phyloP scores from a whole-genome alignment of 2,888 invertebrate species.

The Malthinus seriepunctatus region DNA sequence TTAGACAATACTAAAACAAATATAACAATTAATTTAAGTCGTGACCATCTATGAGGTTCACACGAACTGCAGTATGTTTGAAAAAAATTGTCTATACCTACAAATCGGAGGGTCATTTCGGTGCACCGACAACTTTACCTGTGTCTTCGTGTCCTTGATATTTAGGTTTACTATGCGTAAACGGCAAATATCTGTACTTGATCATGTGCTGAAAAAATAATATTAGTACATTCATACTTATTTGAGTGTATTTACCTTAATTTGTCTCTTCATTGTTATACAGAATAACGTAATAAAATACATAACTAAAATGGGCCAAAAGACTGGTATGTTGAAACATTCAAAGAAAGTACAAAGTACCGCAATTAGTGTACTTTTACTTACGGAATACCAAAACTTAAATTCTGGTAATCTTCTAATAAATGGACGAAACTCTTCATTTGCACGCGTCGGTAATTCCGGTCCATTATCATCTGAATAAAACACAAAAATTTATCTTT shows the following conservation, averaged over 20 bases:
- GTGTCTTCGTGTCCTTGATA: constrained; percentile 73
- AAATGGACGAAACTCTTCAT: constrained; percentile 98
- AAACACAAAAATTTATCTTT: not conserved
- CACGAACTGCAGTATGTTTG: not conserved
- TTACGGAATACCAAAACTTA: constrained; percentile 98
- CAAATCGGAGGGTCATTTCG: constrained; percentile 51
- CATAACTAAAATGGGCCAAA: constrained; percentile 99
- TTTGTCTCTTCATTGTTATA: constrained; percentile 99
- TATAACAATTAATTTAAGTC: constrained; percentile 5
- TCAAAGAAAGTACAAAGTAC: constrained; percentile 95
- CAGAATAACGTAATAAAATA: constrained; percentile 98
- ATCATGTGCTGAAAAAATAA: constrained; percentile 92
- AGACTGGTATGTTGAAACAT: constrained; percentile 98
- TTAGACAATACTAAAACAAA: constrained; percentile 3
- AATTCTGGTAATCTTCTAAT: constrained; percentile 97
- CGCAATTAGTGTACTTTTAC: constrained; percentile 90
- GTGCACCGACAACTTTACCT: constrained; percentile 42
- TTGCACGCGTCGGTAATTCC: constrained; percentile 89
- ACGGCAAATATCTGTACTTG: constrained; percentile 98
- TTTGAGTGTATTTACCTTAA: constrained; percentile 73
- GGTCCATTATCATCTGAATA: constrained; percentile 81
- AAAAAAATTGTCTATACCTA: constrained; percentile 29
- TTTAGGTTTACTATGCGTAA: constrained; percentile 96
- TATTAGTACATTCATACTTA: not conserved
- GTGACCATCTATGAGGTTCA: not conserved